Percentiles rank a stretch among this genome's conserved stretches.
Conservation (phyloP, 2,888 invertebrate species). For the Euspilapteryx auroguttella region DNA sequence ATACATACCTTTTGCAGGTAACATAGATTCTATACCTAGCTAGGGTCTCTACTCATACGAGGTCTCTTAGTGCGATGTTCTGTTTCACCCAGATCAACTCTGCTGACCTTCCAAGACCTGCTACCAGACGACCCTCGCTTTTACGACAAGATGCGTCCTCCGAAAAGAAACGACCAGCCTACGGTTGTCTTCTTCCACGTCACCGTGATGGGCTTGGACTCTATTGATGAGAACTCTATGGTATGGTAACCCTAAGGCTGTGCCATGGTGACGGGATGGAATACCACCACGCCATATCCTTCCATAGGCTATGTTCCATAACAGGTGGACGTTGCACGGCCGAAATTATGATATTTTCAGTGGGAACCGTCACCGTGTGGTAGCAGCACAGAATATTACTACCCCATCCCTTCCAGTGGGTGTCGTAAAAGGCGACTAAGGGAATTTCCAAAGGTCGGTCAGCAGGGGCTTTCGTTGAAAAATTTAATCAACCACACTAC, state of each 20-base stretch:
- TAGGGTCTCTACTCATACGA: not conserved
- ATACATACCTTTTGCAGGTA: not conserved
- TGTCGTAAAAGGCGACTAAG: no score
- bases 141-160: conserved; percentile 93
- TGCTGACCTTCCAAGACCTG: conserved; percentile 81
- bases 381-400: no score
- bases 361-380: no score
- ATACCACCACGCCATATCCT: no score
- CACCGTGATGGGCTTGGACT: conserved; percentile 93
- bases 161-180: conserved; percentile 85
- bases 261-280: no score
- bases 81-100: conserved; percentile 67
- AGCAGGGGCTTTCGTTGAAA: no score
- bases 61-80: conserved; percentile 1
- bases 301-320: no score
- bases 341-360: no score
- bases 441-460: no score
- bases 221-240: conserved; percentile 96
- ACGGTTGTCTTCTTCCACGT: conserved; percentile 90
- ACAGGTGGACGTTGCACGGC: no score
- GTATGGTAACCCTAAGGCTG: conserved; percentile 54
- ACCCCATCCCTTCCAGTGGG: no score
- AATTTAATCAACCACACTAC: no score
- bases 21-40: not conserved
- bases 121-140: conserved; percentile 83